These are phyloP conservation scores for Creontiades dilutus DNA, from an alignment of 2,888 invertebrate genomes.

Conservation along the genomic window DNA sequence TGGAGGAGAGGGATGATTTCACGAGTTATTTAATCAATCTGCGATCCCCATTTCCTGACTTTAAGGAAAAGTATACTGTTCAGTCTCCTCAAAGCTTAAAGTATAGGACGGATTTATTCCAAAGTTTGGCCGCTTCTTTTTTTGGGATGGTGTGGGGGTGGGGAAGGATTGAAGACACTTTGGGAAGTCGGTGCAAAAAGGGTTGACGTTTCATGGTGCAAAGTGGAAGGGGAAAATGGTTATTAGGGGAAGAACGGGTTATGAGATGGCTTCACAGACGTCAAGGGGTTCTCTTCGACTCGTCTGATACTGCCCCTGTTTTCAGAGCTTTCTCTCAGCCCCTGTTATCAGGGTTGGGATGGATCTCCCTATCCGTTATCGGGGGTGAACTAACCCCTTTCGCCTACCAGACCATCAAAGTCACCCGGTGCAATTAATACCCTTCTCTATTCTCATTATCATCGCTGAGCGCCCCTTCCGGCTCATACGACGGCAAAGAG, in stretches of 20 bases:
- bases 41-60: neutral
- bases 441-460: neutral
- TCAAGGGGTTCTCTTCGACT: neutral
- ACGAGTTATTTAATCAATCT: conserved; percentile 31
- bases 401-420: neutral
- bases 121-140: neutral
- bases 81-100: conserved; percentile 6
- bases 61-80: neutral
- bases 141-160: neutral
- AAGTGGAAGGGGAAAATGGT: neutral
- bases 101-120: neutral
- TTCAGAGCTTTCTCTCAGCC: neutral
- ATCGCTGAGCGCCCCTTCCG: neutral
- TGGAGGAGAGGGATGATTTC: neutral
- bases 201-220: neutral
- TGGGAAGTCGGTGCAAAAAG: neutral
- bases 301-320: neutral
- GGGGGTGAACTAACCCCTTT: no score
- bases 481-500: neutral
- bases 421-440: conserved; percentile 7
- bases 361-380: neutral
- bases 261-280: neutral
- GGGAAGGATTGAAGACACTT: neutral
- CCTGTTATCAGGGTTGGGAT: neutral
- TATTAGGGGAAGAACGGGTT: neutral